A percentile compares a stretch with the other conserved stretches of the same genome.
These are phyloP conservation scores for Cranoglanis bouderius DNA, from an alignment of 2,113 vertebrate genomes.

Conservation along the genomic window DNA sequence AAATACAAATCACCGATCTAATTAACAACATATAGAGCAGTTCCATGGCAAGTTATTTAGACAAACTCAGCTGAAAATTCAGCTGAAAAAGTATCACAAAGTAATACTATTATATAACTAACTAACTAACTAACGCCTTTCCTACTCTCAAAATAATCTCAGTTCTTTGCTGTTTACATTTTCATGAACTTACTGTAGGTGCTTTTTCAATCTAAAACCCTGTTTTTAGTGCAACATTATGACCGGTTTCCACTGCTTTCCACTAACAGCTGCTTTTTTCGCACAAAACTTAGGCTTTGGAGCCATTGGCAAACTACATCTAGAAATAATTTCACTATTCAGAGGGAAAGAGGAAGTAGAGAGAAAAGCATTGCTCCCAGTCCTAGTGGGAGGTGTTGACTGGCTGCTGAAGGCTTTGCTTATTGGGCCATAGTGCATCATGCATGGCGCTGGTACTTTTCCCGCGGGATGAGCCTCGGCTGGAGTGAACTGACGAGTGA, in stretches of 20 bases:
- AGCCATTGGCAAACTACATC: slow-evolving; percentile 79
- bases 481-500: slow-evolving; percentile 57
- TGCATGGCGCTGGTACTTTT: slow-evolving; percentile 64
- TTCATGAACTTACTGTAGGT: background rate
- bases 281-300: slow-evolving; percentile 94
- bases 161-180: background rate
- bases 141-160: background rate
- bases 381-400: slow-evolving; percentile 41
- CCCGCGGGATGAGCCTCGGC: slow-evolving; percentile 33
- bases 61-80: background rate
- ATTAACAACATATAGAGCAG: background rate
- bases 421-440: slow-evolving; percentile 60
- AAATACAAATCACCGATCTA: background rate
- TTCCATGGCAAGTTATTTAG: background rate
- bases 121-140: background rate
- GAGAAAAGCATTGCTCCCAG: slow-evolving; percentile 62
- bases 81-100: background rate
- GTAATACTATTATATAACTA: background rate
- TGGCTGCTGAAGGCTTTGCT: slow-evolving; percentile 59
- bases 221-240: slow-evolving; percentile 73
- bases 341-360: slow-evolving; percentile 74
- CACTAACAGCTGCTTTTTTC: slow-evolving; percentile 81
- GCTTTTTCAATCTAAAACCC: background rate
- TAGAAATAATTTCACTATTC: slow-evolving; percentile 72
- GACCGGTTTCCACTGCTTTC: slow-evolving; percentile 92